Conservation (phyloP, 2,888 invertebrate genomes). For the Tortrix viridana region DNA sequence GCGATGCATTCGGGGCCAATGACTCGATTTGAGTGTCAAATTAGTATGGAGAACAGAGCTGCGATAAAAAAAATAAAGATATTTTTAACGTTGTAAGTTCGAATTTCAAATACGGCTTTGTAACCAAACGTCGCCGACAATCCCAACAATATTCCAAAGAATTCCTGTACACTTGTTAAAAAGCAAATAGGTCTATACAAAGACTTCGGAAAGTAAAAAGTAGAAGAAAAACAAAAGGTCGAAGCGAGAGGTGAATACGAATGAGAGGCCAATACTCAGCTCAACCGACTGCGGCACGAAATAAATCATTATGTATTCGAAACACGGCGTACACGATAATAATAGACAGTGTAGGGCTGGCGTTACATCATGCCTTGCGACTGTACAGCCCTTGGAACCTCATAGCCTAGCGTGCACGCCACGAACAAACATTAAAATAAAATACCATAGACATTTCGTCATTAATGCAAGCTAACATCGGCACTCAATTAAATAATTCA, state of each 20-base stretch:
- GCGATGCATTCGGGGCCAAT: too few relatives aligned
- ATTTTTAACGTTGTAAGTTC: constrained; percentile 9
- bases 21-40: too few relatives aligned
- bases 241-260: constrained; percentile 62
- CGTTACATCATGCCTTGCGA: constrained; percentile 45
- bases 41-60: too few relatives aligned
- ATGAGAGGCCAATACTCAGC: constrained; percentile 56
- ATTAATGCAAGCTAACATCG: constrained; percentile 56
- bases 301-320: constrained; percentile 74
- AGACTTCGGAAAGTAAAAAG: constrained; percentile 65
- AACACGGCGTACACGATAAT: constrained; percentile 62
- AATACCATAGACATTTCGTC: constrained; percentile 50
- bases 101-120: constrained; percentile 39
- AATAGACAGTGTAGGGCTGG: constrained; percentile 54
- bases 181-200: constrained; percentile 75
- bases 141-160: constrained; percentile 63
- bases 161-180: constrained; percentile 76
- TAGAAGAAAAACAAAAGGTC: constrained; percentile 71
- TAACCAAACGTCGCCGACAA: constrained; percentile 43
- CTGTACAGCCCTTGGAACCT: constrained; percentile 12
- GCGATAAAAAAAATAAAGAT: too few relatives aligned
- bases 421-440: constrained; percentile 54
- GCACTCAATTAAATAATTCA: constrained; percentile 68
- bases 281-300: constrained; percentile 54
- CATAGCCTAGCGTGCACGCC: constrained; percentile 27